phyloP scores from a whole-genome alignment of 2,888 invertebrate species.

The Lingula anatina region DNA sequence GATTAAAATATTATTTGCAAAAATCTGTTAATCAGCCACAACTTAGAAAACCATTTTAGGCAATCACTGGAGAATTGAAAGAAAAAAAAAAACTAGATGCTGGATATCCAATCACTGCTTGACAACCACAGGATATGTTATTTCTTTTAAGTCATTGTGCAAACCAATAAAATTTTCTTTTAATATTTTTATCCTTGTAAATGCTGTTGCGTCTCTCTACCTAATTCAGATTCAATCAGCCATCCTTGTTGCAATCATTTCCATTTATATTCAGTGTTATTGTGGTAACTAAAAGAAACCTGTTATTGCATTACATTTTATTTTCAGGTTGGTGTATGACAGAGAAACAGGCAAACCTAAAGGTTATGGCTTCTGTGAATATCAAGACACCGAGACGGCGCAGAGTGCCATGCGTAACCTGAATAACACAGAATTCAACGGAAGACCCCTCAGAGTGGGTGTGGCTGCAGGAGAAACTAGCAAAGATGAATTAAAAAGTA shows the following conservation, averaged over 20 bases:
- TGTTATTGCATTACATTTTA: not conserved
- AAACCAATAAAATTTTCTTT: not conserved
- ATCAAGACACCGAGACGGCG: constrained; percentile 95
- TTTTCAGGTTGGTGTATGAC: constrained; percentile 76
- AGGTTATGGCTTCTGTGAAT: constrained; percentile 99
- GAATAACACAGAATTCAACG: constrained; percentile 94
- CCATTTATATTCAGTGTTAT: too few species aligned
- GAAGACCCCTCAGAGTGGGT: constrained; percentile 90
- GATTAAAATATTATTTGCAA: too few species aligned
- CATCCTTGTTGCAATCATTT: not conserved
- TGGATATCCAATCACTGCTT: too few species aligned
- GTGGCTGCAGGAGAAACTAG: constrained; percentile 67
- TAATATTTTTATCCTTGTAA: constrained; percentile 1
- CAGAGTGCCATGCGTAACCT: constrained; percentile 97
- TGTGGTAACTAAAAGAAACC: not conserved
- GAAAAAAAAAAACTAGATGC: too few species aligned
- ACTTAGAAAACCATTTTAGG: too few species aligned
- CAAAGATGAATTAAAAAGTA: constrained; percentile 46
- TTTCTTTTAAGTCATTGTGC: too few species aligned
- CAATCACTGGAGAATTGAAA: not conserved
- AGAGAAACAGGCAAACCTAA: constrained; percentile 99
- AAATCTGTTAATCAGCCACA: too few species aligned
- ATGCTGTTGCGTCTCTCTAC: not conserved
- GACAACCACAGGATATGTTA: too few species aligned
- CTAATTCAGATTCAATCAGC: not conserved